phyloP scores from a whole-genome alignment of 2,888 invertebrate species.

The Drosophila mimica region DNA sequence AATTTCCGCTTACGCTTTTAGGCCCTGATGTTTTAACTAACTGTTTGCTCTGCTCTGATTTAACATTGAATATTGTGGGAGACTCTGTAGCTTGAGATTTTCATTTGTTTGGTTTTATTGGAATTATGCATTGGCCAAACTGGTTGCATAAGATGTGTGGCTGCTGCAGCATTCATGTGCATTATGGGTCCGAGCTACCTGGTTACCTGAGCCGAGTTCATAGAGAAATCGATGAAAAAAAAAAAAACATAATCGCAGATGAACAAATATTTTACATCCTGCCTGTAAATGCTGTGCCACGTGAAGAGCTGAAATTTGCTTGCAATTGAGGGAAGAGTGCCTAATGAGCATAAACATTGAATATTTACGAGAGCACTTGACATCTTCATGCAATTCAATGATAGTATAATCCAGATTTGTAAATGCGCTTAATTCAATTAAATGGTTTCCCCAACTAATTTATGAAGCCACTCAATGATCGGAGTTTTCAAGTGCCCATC shows the following conservation, averaged over 20 bases:
- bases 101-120: conserved; percentile 6
- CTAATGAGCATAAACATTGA: conserved; percentile 28
- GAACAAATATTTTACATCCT: neutral
- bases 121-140: conserved; percentile 11
- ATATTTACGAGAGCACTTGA: conserved; percentile 25
- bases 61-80: neutral
- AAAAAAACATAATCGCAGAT: neutral
- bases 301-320: neutral
- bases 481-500: conserved; percentile 10
- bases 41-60: conserved; percentile 3
- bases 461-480: conserved; percentile 55
- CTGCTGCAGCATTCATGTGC: conserved; percentile 1
- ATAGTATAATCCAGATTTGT: conserved; percentile 52
- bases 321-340: neutral
- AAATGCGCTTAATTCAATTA: conserved; percentile 67
- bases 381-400: conserved; percentile 20
- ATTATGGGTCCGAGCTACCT: neutral
- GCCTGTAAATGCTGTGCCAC: neutral
- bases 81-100: neutral
- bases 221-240: neutral
- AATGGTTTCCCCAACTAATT: conserved; percentile 61
- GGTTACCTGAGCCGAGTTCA: neutral
- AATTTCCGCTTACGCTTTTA: conserved; percentile 28
- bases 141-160: conserved; percentile 1
- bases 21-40: neutral